Evolutionary conservation across 2,888 invertebrate species (phyloP).

Genomic region (Heliconius cydno): DNA sequence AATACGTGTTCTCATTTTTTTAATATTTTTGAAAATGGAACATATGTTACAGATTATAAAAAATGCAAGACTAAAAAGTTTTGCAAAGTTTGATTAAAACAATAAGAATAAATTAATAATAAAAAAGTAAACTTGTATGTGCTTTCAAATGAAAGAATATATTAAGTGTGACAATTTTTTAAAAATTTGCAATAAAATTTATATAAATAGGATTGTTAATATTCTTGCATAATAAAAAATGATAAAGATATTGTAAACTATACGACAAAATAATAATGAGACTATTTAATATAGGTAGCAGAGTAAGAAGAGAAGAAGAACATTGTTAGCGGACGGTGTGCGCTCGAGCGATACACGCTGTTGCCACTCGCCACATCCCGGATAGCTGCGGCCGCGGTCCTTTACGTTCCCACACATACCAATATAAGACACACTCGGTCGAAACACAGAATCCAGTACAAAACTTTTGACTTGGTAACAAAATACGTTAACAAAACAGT

Average conservation of each 20-base stretch:
- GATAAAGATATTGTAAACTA: too few relatives aligned
- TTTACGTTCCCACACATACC: conserved; percentile 53
- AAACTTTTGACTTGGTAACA: conserved; percentile 19
- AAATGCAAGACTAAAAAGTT: not conserved
- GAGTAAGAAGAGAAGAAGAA: conserved; percentile 22
- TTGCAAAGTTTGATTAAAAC: not conserved
- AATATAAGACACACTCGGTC: conserved; percentile 32
- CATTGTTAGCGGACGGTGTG: conserved; percentile 46
- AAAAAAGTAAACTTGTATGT: not conserved
- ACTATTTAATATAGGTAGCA: not conserved
- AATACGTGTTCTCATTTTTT: conserved; percentile 38
- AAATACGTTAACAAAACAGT: conserved; percentile 5
- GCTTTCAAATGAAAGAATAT: not conserved
- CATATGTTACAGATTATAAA: conserved; percentile 7
- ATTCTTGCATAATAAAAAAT: not conserved
- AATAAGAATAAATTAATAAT: not conserved
- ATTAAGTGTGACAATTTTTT: not conserved
- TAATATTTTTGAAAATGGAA: not conserved
- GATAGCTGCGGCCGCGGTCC: conserved; percentile 65
- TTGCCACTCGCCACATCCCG: conserved; percentile 82
- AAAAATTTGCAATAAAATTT: not conserved
- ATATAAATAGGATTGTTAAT: not conserved
- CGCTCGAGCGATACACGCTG: conserved; percentile 66
- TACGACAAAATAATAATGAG: not conserved
- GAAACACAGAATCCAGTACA: conserved; percentile 9